A percentile compares a stretch with the other conserved stretches of the same genome.
phyloP scores from a whole-genome alignment of 2,113 vertebrate species.

The Oreochromis tanganicae region DNA sequence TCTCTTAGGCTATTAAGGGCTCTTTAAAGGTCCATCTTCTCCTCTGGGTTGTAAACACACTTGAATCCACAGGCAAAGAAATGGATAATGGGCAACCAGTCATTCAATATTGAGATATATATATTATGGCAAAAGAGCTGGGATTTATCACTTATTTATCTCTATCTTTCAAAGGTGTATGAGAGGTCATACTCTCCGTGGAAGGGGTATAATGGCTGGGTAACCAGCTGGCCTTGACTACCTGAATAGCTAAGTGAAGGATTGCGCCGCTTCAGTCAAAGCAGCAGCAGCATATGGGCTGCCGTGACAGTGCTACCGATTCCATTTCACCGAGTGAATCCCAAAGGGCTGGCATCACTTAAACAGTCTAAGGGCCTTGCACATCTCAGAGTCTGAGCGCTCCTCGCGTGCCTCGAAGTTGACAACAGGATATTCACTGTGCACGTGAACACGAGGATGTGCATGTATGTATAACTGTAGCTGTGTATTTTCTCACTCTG shows the following conservation, averaged over 20 bases:
- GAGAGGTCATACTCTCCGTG: slow-evolving; percentile 13
- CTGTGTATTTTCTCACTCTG: slow-evolving; percentile 31
- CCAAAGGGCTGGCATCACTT: slow-evolving; percentile 21
- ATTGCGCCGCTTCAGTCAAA: slow-evolving; percentile 9
- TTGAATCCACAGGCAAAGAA: neutral
- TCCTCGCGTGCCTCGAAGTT: neutral
- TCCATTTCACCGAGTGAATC: slow-evolving; percentile 34
- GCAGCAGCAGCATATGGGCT: neutral
- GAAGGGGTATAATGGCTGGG: slow-evolving; percentile 18
- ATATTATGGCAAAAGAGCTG: slow-evolving; percentile 1
- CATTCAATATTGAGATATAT: neutral
- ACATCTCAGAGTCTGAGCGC: neutral
- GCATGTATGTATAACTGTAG: neutral
- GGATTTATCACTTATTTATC: slow-evolving; percentile 8
- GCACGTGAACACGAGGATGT: neutral
- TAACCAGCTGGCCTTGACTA: slow-evolving; percentile 24
- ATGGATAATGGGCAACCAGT: neutral
- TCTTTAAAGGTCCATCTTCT: neutral
- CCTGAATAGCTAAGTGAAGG: slow-evolving; percentile 34
- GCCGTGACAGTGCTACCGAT: slow-evolving; percentile 28
- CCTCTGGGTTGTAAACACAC: neutral
- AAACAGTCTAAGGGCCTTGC: slow-evolving; percentile 14
- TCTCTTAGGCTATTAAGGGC: neutral
- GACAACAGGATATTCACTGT: neutral
- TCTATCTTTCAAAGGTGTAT: slow-evolving; percentile 14